Evolutionary conservation across 2,797 vertebrate species (phyloP), one percentile per base, ranked within the genome.

Genomic region (Lepus townsendii): DNA sequence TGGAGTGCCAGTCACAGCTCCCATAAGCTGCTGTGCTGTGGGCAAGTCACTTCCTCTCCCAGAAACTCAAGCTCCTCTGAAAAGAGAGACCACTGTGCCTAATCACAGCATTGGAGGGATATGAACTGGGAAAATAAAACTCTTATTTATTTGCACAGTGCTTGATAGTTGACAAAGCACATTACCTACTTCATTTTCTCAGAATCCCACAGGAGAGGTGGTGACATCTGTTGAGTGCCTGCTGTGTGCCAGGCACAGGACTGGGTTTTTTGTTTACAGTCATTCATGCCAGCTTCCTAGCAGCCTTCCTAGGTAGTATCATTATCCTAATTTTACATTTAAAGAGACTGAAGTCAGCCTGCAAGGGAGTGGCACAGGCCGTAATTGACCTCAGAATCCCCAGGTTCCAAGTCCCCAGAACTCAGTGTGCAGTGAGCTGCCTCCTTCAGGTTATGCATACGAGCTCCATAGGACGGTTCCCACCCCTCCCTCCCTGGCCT

Each of bases 181-280:
- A 75, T 85, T 62, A 85, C 73, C 75, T 79, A 68, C 71, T 27
- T 91, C 63, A 47, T 82, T 73, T 52, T 88, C 76, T 90, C 65
- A 13, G 50, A 76, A 60, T 57, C 66, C 79, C 71, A 5, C 0
- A 57, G 76, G 88, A 52, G 32, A 38, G 22, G 62, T 79, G 60
- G 62, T 17, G 72, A 50, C 66, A 80, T 77, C 75, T 85, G 47
- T 57, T 79, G 72, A 54, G 54, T 4, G 24, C 24, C 85, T 77
- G 82, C 62, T 75, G 60, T 20, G 30, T 73, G 71, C 73, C 66
- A 60, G 57, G 78, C 75, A 30, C n/a, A 38, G 85, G 78, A 57
- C 47, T 68, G 52, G 78, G 72, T 80, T 35, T 52, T 57, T 9
- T 88, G 82, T 94, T 79, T 79, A 22, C 35, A 65, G 47, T 75